A percentile compares a stretch with the other conserved stretches of the same genome.
Evolutionary conservation across 1,140 invertebrate species (phyloP).

Genomic region (Carcinoscorpius rotundicauda): DNA sequence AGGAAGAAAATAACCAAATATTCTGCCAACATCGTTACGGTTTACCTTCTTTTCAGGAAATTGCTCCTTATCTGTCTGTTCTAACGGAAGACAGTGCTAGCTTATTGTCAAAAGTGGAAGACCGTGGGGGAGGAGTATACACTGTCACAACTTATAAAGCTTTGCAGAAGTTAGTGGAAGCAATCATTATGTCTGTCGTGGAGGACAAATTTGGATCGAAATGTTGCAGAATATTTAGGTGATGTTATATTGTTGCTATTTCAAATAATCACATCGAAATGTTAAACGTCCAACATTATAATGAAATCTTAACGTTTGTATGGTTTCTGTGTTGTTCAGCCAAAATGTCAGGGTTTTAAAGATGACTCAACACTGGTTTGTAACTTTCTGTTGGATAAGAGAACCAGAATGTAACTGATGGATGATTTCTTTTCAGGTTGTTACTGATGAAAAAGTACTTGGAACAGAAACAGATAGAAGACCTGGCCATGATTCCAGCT

Average conservation of each 20-base stretch:
- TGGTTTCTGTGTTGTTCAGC: too few relatives aligned
- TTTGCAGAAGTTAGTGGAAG: slow-evolving; percentile 49
- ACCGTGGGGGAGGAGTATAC: slow-evolving; percentile 63
- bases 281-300: too few relatives aligned
- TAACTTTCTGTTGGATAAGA: too few relatives aligned
- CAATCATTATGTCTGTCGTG: slow-evolving; percentile 58
- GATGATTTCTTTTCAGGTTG: slow-evolving; percentile 41
- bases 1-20: slow-evolving; percentile 34
- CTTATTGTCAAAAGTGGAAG: slow-evolving; percentile 56
- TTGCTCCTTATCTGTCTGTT: slow-evolving; percentile 68
- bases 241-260: too few relatives aligned
- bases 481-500: slow-evolving; percentile 71
- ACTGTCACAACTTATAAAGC: slow-evolving; percentile 50
- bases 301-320: too few relatives aligned
- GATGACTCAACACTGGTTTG: too few relatives aligned
- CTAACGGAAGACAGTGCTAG: slow-evolving; percentile 57
- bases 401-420: too few relatives aligned
- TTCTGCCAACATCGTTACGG: too few relatives aligned
- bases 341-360: too few relatives aligned
- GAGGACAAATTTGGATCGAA: slow-evolving; percentile 72
- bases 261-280: too few relatives aligned
- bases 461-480: slow-evolving; percentile 77
- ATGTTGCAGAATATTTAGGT: slow-evolving; percentile 68
- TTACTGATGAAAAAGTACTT: slow-evolving; percentile 61
- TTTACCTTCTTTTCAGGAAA: slow-evolving; percentile 42